Conservation (phyloP, 2,797 vertebrate genomes). For the Gadopsis bispinosus region DNA sequence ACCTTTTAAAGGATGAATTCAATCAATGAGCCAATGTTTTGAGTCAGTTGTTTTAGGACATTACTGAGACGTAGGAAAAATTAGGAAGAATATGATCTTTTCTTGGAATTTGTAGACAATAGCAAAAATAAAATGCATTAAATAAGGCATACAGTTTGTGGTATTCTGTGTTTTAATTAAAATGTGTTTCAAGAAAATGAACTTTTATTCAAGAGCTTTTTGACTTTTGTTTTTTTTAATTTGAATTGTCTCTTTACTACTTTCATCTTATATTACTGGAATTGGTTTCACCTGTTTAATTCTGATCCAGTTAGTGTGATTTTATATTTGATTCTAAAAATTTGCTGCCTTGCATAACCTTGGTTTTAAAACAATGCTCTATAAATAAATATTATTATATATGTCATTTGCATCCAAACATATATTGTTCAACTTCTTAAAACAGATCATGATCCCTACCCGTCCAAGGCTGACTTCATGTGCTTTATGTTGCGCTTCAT, state of each 20-base stretch:
- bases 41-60: too few species aligned
- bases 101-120: not conserved
- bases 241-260: too few species aligned
- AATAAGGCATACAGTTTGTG: too few species aligned
- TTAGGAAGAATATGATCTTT: not conserved
- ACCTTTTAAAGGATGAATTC: not conserved
- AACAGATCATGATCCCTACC: slow-evolving; percentile 78
- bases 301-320: not conserved
- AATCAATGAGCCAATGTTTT: slow-evolving; percentile 3
- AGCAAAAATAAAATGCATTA: not conserved
- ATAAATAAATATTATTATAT: not conserved
- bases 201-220: not conserved
- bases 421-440: slow-evolving; percentile 15
- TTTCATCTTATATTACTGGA: not conserved
- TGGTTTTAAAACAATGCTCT: not conserved
- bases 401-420: not conserved
- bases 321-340: not conserved
- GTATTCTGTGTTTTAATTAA: too few species aligned
- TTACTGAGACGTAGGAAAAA: too few species aligned
- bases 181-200: not conserved
- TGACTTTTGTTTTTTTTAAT: not conserved
- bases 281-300: not conserved
- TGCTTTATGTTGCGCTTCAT: slow-evolving; percentile 90
- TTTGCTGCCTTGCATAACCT: not conserved
- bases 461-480: slow-evolving; percentile 88